Base-by-base conservation (phyloP, 2,888 invertebrate genomes). In the Tenthredo distinguenda region DNA sequence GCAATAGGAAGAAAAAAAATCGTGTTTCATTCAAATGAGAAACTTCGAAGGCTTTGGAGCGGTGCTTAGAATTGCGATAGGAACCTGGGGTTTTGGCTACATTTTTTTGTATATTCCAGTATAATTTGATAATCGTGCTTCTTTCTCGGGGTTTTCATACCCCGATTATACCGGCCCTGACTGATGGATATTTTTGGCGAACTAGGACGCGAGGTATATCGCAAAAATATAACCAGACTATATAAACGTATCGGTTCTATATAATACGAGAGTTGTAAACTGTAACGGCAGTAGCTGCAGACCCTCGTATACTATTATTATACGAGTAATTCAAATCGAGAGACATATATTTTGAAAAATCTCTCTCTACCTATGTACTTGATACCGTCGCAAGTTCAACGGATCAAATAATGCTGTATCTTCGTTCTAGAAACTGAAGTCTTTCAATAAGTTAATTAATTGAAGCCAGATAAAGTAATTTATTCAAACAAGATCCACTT, bases 101-200 rank as follows among this genome's bases (percentile, higher is more conserved):
- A 26, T 26, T 26, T 26, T 26, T 26, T 26, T 26, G 26, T 26
- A 26, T 26, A 26, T 26, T 7, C 7, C 1, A n/a, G 55, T 55
- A 7, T 7, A 55, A 55, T 55, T n/a, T n/a, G 18, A n/a, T 55
- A 55, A 50, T 10, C 12, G 10, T 12, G 4, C 2, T 62, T 26
- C 34, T 55, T 58, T 37, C 55, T 58, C 55, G 37, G 79, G 55
- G 15, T 55, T 9, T 31, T 79, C 37, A 47, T 7, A 55, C 7
- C 18, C 9, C 55, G 18, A 21, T 62, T 4, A 21, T 31, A 79
- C 31, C 58, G 79, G 55, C 79, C 37, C 79, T 79, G 79, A 79
- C 37, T 55, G 34, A 58, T n/a, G 79, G 58, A 79, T 79, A 79
- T 79, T 79, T 79, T 79, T 79, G 77, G 77, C 77, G 34, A 43